Base-by-base conservation (phyloP, 2,113 vertebrate species). In the Cettia cetti region DNA sequence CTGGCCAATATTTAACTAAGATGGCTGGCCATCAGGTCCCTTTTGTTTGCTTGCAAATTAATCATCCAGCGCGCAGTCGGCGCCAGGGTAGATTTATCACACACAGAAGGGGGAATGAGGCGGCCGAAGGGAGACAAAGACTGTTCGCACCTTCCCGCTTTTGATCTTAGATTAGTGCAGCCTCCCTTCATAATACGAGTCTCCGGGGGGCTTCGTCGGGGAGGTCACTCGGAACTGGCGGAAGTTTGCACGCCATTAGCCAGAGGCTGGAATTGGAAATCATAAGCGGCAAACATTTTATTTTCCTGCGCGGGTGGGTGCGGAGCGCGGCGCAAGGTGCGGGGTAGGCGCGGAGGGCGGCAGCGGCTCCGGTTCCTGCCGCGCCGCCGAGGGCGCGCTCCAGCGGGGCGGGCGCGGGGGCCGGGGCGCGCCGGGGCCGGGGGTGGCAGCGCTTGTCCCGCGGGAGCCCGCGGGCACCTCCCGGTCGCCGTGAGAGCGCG, bases 11-110 rank as follows among this genome's bases (percentile, higher is more conserved):
- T 99, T 99, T 99, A 98, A 98, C 98, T 98, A 98, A 96, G 96
- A 98, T 97, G 97, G 97, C 80, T 98, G 98, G 97, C 98, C 97
- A 98, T 97, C 98, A 97, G 97, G 97, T 97, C 97, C 97, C 97
- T 98, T 98, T 98, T 98, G 99, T 99, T 99, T 99, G 98, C 98
- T 98, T 97, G 99, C 97, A 99, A 99, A 99, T 99, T 98, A 99
- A 98, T 98, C 98, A 97, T 96, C 97, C 97, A 97, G 98, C 98
- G 98, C 98, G 94, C 94, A 97, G 97, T 97, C 97, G 98, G 98
- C 97, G 98, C 97, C 98, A 98, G 97, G 96, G 97, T 96, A 97
- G 97, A 97, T 98, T 98, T 98, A 98, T 98, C 98, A 95, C 97
- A 96, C 97, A 97, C 97, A 93, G 90, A 97, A 97, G 97, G 97